Evolutionary conservation across 2,113 vertebrate genomes (phyloP), one percentile per base, ranked within the genome.

Genomic region (Calonectris borealis): DNA sequence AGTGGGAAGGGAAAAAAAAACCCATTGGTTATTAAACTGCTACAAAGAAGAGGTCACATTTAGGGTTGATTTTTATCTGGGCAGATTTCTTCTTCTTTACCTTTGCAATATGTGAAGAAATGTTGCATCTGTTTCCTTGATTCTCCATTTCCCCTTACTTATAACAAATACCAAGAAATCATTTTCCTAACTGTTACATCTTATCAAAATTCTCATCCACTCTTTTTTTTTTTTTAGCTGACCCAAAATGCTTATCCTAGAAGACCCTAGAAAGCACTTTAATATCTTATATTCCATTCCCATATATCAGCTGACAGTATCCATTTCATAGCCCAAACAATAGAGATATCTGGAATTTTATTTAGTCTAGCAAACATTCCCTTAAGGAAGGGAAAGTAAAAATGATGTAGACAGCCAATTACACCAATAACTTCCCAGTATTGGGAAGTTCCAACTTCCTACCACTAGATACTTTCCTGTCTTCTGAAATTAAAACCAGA

Each of bases 361-460:
- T 96, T 95, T 95, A 88, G 94, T 96, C 95, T 96, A 94, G 84
- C 76, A 90, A 90, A 81, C 25, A 21, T 66, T 93, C 90, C 90
- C 85, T 92, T 64, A 70, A 95, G 94, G 58, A 93, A 90, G 29
- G 58, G 42, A 89, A 95, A 92, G 54, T 57, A 68, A 84, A 93
- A 94, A 80, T 85, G 0, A 1, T 51, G 17, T 55, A 64, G 80
- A 34, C 26, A 68, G 88, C 60, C 91, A 96, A 57, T 90, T 83
- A 46, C 36, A 88, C 49, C 58, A 82, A 46, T 73, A 80, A 83
- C 17, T 71, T 87, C 81, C 80, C 68, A 88, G 54, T 82, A 76
- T 19, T 46, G 46, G 46, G 46, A 46, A 46, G 46, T 46, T 46
- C 46, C 46, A 46, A 42, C 42, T 92, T 96, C 62, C 84, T 94